phyloP scores from a whole-genome alignment of 2,113 vertebrate species.

The Ciconia boyciana region DNA sequence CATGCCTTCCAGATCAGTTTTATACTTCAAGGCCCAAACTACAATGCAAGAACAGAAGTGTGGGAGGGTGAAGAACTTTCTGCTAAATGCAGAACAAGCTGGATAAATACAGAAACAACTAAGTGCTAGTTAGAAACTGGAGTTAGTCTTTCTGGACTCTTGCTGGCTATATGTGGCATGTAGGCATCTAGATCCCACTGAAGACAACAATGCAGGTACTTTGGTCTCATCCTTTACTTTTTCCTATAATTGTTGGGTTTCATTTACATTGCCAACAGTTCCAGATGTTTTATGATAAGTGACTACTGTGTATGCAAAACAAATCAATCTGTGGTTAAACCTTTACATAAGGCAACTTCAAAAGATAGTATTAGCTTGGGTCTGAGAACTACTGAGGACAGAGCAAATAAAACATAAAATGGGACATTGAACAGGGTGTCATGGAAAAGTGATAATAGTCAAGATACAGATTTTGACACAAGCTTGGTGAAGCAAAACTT shows the following conservation, averaged over 20 bases:
- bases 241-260: background rate
- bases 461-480: background rate
- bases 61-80: background rate
- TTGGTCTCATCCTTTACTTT: background rate
- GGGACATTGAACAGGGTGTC: background rate
- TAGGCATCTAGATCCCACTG: background rate
- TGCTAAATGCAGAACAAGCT: background rate
- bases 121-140: background rate
- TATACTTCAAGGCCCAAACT: background rate
- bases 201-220: background rate
- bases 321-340: background rate
- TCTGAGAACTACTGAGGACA: background rate
- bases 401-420: background rate
- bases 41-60: background rate
- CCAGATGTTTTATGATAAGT: background rate
- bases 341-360: background rate
- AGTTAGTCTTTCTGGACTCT: background rate
- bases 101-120: background rate
- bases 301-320: background rate
- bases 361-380: background rate
- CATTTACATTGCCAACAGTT: background rate
- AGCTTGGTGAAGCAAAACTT: background rate
- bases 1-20: background rate
- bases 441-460: background rate
- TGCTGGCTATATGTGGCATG: background rate